phyloP scores from a whole-genome alignment of 2,888 invertebrate species.

The Cantharis rustica region DNA sequence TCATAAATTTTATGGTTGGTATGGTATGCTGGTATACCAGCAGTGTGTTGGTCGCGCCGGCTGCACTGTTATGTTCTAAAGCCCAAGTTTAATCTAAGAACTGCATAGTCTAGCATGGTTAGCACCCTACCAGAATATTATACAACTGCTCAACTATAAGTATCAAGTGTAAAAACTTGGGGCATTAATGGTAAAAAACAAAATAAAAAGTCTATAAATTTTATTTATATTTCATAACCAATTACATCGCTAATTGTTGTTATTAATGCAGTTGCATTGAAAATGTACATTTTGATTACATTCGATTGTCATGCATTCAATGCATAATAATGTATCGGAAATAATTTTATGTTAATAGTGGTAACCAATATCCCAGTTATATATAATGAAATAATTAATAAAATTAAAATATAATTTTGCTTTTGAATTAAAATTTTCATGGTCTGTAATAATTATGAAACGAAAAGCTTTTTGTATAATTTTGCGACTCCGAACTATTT shows the following conservation, averaged over 20 bases:
- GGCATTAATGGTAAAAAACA: too few species aligned
- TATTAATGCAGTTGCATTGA: neutral
- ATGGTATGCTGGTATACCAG: too few species aligned
- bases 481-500: neutral
- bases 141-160: too few species aligned
- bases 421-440: neutral
- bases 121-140: too few species aligned
- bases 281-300: neutral
- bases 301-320: neutral
- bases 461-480: neutral
- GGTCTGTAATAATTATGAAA: neutral
- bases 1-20: too few species aligned
- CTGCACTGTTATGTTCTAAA: too few species aligned
- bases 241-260: neutral
- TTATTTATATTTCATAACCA: neutral
- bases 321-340: neutral
- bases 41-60: too few species aligned
- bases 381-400: neutral
- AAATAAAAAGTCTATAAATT: too few species aligned
- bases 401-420: neutral
- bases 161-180: too few species aligned
- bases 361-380: neutral
- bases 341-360: neutral
- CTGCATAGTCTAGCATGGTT: too few species aligned
- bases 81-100: too few species aligned